Evolutionary conservation across 2,797 vertebrate species (phyloP).

Genomic region (Xerus rutilus): DNA sequence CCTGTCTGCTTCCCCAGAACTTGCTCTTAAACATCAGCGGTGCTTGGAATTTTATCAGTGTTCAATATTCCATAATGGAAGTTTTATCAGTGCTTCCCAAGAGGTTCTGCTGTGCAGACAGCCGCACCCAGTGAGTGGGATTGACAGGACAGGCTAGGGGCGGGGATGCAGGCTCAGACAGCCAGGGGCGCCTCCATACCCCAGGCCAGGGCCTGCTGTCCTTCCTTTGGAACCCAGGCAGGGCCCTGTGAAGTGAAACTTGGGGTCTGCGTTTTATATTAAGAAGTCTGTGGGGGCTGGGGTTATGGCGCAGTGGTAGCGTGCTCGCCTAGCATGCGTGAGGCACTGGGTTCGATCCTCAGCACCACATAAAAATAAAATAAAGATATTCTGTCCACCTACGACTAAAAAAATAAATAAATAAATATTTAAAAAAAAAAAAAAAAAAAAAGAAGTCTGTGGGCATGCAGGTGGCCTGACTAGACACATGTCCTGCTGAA

Average conservation of each 20-base stretch:
- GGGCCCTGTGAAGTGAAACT: accelerated
- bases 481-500: neutral
- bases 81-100: neutral
- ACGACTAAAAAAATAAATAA: too few species aligned
- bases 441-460: too few species aligned
- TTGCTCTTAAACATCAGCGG: neutral
- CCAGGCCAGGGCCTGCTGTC: accelerated
- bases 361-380: too few species aligned
- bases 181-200: neutral
- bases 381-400: too few species aligned
- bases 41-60: too few species aligned
- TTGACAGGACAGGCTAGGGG: accelerated
- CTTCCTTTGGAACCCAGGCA: accelerated
- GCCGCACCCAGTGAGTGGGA: neutral
- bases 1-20: neutral
- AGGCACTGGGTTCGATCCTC: too few species aligned
- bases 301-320: too few species aligned
- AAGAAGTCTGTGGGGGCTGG: too few species aligned
- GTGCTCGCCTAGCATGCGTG: too few species aligned
- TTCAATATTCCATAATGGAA: neutral
- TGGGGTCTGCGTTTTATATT: neutral
- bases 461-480: neutral
- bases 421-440: too few species aligned
- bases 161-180: neutral
- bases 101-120: neutral